A percentile compares a stretch with the other conserved stretches of the same genome.
Evolutionary conservation across 1,140 invertebrate species (phyloP).

Genomic region (Drosophila parabipectinata): DNA sequence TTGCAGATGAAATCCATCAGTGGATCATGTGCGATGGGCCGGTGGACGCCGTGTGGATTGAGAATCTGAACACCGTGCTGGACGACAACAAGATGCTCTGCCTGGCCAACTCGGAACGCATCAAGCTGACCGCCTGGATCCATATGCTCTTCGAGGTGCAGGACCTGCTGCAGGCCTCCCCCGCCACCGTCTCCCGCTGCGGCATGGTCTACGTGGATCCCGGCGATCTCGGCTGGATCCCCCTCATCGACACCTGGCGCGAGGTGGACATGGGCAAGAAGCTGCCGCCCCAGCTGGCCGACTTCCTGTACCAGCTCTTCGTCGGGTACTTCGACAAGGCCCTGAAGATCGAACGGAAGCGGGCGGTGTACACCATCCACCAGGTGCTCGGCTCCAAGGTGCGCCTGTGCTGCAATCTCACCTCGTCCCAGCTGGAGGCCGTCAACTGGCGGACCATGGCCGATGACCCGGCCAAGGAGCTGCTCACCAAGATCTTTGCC

Average conservation of each 20-base stretch:
- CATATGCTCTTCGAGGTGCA: constrained; percentile 96
- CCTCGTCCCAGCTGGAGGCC: constrained; percentile 88
- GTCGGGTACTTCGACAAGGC: constrained; percentile 87
- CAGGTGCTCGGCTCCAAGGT: constrained; percentile 93
- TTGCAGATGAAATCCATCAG: constrained; percentile 88
- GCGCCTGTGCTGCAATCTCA: constrained; percentile 88
- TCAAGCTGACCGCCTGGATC: constrained; percentile 92
- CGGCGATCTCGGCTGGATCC: constrained; percentile 91
- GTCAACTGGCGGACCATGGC: constrained; percentile 53
- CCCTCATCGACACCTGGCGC: constrained; percentile 92
- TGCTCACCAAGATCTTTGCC: constrained; percentile 74
- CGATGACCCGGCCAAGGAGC: constrained; percentile 38
- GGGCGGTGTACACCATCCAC: constrained; percentile 87
- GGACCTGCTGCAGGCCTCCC: constrained; percentile 93
- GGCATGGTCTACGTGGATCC: constrained; percentile 97
- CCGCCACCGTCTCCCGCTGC: constrained; percentile 93
- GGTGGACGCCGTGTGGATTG: constrained; percentile 97
- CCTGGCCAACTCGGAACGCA: constrained; percentile 94
- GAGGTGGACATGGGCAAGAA: constrained; percentile 85
- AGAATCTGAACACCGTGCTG: constrained; percentile 96
- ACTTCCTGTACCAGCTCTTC: constrained; percentile 87
- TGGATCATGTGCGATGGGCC: constrained; percentile 96
- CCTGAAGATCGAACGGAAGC: constrained; percentile 87
- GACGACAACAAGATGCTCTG: constrained; percentile 98
- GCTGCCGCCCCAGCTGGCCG: constrained; percentile 85